phyloP scores from a whole-genome alignment of 2,113 vertebrate genomes.

The Pipra filicauda region DNA sequence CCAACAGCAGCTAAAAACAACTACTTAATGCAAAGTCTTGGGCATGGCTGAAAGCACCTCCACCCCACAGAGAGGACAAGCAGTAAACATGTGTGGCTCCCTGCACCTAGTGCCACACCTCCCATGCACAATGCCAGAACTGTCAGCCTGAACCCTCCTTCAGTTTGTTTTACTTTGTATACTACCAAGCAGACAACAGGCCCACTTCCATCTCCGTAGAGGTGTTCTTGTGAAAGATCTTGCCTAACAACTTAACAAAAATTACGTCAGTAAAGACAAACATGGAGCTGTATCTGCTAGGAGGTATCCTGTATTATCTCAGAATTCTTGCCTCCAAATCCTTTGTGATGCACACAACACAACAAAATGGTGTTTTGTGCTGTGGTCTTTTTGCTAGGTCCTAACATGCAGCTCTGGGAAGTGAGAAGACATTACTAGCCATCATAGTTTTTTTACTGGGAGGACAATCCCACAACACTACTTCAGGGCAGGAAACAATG shows the following conservation, averaged over 20 bases:
- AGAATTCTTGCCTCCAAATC: background rate
- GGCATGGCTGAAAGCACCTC: background rate
- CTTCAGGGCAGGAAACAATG: background rate
- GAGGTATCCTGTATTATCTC: background rate
- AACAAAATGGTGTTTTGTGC: background rate
- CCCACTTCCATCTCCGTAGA: background rate
- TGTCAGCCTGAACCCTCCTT: background rate
- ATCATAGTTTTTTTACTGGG: background rate
- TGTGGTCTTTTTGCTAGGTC: background rate
- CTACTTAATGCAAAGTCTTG: background rate
- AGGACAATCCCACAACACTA: background rate
- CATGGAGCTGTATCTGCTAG: background rate
- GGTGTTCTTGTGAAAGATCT: background rate
- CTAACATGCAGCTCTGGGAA: background rate
- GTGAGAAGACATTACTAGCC: background rate
- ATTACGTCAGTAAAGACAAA: background rate
- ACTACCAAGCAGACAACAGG: background rate
- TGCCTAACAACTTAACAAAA: background rate
- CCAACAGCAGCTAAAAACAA: background rate
- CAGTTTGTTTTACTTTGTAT: background rate
- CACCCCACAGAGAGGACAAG: background rate
- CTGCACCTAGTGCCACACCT: background rate
- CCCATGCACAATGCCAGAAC: background rate
- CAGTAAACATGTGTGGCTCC: background rate
- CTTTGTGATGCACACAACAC: background rate